Evolutionary conservation across 2,888 invertebrate species (phyloP).

Genomic region (Uropetala carovei): DNA sequence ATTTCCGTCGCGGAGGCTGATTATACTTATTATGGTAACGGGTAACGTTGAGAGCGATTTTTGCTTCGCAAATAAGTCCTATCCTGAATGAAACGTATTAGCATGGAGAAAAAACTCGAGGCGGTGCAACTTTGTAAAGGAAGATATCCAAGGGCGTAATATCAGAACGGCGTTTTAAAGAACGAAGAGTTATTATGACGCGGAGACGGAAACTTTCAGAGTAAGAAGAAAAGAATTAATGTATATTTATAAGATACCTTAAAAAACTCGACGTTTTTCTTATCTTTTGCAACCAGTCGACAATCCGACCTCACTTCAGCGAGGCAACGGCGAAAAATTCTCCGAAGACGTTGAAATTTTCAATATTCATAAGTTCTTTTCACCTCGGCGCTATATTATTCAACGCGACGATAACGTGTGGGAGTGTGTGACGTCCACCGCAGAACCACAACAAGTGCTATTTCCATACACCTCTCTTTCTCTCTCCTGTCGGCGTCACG

Average conservation of each 20-base stretch:
- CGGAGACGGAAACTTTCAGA: neutral
- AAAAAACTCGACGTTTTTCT: conserved; percentile 32
- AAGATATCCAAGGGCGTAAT: neutral
- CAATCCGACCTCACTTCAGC: neutral
- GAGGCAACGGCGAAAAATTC: conserved; percentile 48
- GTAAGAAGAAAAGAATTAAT: conserved; percentile 20
- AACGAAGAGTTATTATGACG: neutral
- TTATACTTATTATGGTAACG: neutral
- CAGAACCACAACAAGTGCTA: neutral
- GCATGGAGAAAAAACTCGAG: neutral
- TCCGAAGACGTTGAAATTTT: conserved; percentile 34
- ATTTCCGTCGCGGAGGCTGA: neutral
- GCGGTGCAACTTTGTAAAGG: neutral
- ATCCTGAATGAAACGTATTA: neutral
- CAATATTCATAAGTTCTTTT: conserved; percentile 59
- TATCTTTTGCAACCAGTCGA: conserved; percentile 10
- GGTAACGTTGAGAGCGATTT: neutral
- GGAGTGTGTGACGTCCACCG: conserved; percentile 27
- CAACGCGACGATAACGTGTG: conserved; percentile 36
- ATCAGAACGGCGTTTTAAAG: neutral
- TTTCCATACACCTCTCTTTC: conserved; percentile 7
- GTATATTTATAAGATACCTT: conserved; percentile 57
- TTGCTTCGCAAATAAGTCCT: conserved; percentile 7
- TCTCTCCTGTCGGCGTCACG: neutral
- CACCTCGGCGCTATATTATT: conserved; percentile 25